Conservation (phyloP, 2,888 invertebrate genomes). For the Melipona beecheii region DNA sequence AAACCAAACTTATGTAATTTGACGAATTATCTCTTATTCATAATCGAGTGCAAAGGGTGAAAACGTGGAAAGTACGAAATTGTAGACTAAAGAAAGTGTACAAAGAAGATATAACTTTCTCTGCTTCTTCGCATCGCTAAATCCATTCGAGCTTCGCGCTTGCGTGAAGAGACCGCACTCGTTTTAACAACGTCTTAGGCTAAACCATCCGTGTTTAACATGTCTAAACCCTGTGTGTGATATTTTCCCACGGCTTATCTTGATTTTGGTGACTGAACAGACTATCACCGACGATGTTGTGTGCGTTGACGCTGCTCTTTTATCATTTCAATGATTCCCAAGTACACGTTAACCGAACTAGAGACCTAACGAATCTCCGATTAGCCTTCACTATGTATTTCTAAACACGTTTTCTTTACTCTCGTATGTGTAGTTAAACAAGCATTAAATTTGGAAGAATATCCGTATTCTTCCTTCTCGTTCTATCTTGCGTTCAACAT, state of each 20-base stretch:
- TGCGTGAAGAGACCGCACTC: slow-evolving; percentile 25
- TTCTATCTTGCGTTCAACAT: not conserved
- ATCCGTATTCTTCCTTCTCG: not conserved
- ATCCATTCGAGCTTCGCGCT: slow-evolving; percentile 45
- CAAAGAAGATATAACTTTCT: slow-evolving; percentile 17
- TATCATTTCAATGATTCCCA: not conserved
- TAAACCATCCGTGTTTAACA: slow-evolving; percentile 34
- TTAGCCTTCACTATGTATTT: not conserved
- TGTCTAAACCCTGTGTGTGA: slow-evolving; percentile 45
- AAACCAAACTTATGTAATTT: not conserved
- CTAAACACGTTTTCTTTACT: not conserved
- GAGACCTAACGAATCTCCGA: not conserved
- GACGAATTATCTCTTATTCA: not conserved
- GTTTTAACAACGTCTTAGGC: slow-evolving; percentile 43
- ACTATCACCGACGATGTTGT: slow-evolving; percentile 39
- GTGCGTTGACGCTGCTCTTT: slow-evolving; percentile 40
- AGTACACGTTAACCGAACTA: not conserved
- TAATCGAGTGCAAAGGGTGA: slow-evolving; percentile 13
- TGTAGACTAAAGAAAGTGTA: slow-evolving; percentile 9
- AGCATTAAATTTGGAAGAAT: not conserved
- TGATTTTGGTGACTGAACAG: not conserved
- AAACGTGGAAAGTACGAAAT: not conserved
- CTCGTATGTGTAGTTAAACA: not conserved
- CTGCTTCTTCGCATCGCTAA: slow-evolving; percentile 42
- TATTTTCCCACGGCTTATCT: not conserved